These are phyloP conservation scores for Dione vanillae DNA, from an alignment of 2,888 invertebrate genomes.

Conservation along the genomic window DNA sequence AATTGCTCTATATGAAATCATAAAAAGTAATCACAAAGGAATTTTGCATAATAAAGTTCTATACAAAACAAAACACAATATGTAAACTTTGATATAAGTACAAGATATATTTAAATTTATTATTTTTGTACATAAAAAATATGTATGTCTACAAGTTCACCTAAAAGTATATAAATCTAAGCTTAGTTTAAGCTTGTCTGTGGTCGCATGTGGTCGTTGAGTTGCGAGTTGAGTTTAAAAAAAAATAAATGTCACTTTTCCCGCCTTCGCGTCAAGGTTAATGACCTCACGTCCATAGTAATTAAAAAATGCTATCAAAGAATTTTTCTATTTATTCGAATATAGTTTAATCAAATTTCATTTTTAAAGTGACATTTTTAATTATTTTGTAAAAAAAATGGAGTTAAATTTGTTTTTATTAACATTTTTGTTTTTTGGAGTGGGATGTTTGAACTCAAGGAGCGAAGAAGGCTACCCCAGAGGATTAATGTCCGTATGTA, in stretches of 20 bases:
- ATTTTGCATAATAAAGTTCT: too few relatives aligned
- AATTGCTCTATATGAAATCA: too few relatives aligned
- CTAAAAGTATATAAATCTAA: slow-evolving; percentile 12
- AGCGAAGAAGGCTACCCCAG: slow-evolving; percentile 68
- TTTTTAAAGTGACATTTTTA: not conserved
- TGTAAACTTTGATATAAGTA: not conserved
- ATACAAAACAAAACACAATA: not conserved
- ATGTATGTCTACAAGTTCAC: not conserved
- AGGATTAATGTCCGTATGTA: slow-evolving; percentile 76
- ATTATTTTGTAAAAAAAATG: slow-evolving; percentile 5
- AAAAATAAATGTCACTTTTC: slow-evolving; percentile 42
- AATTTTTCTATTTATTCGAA: slow-evolving; percentile 22
- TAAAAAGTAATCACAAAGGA: too few relatives aligned
- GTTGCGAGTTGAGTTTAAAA: slow-evolving; percentile 24
- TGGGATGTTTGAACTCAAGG: slow-evolving; percentile 50
- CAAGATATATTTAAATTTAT: not conserved
- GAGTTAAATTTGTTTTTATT: slow-evolving; percentile 35
- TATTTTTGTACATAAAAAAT: too few relatives aligned
- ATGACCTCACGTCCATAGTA: slow-evolving; percentile 40
- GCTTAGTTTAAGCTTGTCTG: slow-evolving; percentile 45
- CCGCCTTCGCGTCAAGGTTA: slow-evolving; percentile 47
- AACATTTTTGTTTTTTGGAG: slow-evolving; percentile 37
- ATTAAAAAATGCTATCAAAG: slow-evolving; percentile 47
- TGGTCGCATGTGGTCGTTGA: slow-evolving; percentile 42
- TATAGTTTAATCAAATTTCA: slow-evolving; percentile 24